Base-by-base conservation (phyloP, 2,797 vertebrate genomes). In the Chromobotia macracanthus region DNA sequence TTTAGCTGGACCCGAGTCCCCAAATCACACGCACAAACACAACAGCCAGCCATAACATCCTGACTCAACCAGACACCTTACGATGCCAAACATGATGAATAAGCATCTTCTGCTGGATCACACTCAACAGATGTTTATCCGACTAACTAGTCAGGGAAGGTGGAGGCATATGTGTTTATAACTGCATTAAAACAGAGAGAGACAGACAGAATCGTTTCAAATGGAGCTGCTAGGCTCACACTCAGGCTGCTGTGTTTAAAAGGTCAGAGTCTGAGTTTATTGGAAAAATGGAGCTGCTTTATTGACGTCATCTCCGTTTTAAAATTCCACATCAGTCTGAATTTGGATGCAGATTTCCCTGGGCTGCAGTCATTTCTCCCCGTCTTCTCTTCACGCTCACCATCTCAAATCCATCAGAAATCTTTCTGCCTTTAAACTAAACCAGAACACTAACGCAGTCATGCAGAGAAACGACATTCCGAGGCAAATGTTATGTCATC, bases 291-390 rank as follows among this genome's bases (percentile, higher is more conserved):
- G 46, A 66, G 50, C 23, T 15, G 69, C 21, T 31, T 72, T 66
- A 61, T 67, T 71, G 61, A 82, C 55, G 21, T 78, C 61, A 66
- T 73, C 75, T 72, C 50, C 18, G 15, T 61, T 82, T 72, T 68
- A 53, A 72, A 78, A 77, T 77, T 77, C 75, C 75, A 73, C 61
- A 60, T 61, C 19, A 18, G 15, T 77, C 68, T 72, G 31, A 13
- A n/a, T 50, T 44, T 70, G 44, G 19, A 71, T 70, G 76, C 67
- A 63, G 76, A 81, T 65, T 66, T 77, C 51, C 23, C 48, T 48
- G 48, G 16, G 41, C 35, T 7, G 13, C 55, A 46, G 53, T 65
- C 46, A 38, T 18, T 63, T 67, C 51, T 65, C 28, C 12, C 21
- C 63, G 64, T 25, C 51, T 16, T 2, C 18, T 9, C 18, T 38